Evolutionary conservation across 2,113 vertebrate genomes (phyloP).

Genomic region (Struthidea cinerea): DNA sequence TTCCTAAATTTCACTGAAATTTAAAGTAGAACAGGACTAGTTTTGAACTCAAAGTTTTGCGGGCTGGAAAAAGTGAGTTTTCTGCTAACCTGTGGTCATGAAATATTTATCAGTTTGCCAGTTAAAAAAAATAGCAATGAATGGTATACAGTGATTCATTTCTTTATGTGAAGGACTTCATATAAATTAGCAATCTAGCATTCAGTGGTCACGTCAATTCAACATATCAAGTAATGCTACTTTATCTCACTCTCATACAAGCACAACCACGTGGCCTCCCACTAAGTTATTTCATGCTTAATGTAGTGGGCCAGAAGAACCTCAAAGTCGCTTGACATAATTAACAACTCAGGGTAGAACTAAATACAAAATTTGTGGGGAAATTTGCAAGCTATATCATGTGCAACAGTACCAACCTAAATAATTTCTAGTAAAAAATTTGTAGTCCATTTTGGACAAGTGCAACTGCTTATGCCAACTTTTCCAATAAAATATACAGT

Average conservation of each 20-base stretch:
- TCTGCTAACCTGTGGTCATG: neutral
- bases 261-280: neutral
- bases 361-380: neutral
- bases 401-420: neutral
- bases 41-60: neutral
- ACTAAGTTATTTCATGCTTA: neutral
- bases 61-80: neutral
- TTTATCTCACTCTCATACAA: neutral
- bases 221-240: neutral
- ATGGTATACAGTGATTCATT: neutral
- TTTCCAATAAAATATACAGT: neutral
- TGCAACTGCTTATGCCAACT: neutral
- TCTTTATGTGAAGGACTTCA: neutral
- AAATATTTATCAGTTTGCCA: constrained; percentile 16
- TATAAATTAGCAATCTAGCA: neutral
- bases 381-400: neutral
- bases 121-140: neutral
- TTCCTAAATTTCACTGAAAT: neutral
- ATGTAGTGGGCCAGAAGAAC: neutral
- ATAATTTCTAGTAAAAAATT: neutral
- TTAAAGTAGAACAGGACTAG: neutral
- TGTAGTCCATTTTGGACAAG: neutral
- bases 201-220: neutral
- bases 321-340: neutral
- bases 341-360: neutral